Evolutionary conservation across 2,797 vertebrate species (phyloP).

Genomic region (Aplochiton taeniatus): DNA sequence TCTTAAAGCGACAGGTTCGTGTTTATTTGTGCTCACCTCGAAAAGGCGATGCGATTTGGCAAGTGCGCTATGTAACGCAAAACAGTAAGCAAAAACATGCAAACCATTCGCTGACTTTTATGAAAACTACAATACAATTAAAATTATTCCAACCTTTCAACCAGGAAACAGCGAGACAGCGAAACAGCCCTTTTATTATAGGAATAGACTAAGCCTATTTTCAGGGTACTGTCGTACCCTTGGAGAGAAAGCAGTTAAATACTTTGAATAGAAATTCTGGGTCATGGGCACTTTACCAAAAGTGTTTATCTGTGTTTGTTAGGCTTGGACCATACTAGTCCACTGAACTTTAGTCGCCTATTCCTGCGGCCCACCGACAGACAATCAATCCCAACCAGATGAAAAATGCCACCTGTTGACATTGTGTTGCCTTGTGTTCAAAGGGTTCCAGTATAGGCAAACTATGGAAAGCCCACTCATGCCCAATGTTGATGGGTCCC

Average conservation of each 20-base stretch:
- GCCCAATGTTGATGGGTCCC: not conserved
- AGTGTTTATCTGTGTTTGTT: conserved; percentile 4
- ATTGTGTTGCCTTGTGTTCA: not conserved
- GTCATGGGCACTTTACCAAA: no score
- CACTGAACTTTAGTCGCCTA: conserved; percentile 16
- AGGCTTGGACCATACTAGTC: not conserved
- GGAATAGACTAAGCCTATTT: no score
- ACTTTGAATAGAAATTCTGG: no score
- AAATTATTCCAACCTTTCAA: no score
- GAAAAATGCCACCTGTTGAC: conserved; percentile 15
- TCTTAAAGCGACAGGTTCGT: conserved; percentile 77
- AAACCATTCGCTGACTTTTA: no score
- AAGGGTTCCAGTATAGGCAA: not conserved
- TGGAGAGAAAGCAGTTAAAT: no score
- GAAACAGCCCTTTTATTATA: no score
- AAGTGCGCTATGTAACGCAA: not conserved
- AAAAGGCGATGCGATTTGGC: no score
- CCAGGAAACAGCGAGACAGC: no score
- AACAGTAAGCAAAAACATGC: not conserved
- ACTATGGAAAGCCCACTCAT: not conserved
- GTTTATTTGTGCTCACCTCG: conserved; percentile 24
- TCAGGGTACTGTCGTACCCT: no score
- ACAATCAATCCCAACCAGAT: conserved; percentile 18
- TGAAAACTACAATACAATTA: no score
- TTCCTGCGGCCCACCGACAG: conserved; percentile 18